Evolutionary conservation across 23 tunicate genomes (phyloP).

Genomic region (Clavelina lepadiformis): DNA sequence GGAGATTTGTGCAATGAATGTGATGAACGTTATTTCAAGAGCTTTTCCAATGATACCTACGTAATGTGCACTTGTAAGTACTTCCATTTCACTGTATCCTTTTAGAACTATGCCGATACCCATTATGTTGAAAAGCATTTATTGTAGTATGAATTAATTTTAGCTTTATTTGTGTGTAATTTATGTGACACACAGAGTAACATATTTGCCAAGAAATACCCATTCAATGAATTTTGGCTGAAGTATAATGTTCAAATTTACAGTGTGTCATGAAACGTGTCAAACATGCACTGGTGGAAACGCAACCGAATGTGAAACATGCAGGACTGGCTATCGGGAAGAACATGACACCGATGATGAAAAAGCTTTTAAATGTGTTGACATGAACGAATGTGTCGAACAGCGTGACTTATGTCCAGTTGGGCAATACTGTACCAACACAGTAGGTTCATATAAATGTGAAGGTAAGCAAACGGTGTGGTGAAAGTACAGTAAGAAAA

Average conservation of each 20-base stretch:
- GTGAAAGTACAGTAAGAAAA: no score
- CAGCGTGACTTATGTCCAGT: slow-evolving; percentile 71
- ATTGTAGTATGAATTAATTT: no score
- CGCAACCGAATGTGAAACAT: slow-evolving; percentile 73
- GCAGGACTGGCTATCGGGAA: slow-evolving; percentile 65
- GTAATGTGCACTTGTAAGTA: slow-evolving; percentile 77
- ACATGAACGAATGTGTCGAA: slow-evolving; percentile 91
- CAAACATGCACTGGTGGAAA: slow-evolving; percentile 76
- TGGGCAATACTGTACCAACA: slow-evolving; percentile 86
- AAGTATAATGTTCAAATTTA: no score
- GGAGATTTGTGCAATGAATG: slow-evolving; percentile 91
- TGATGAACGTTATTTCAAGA: slow-evolving; percentile 64
- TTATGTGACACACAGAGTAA: no score
- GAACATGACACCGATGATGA: slow-evolving; percentile 65
- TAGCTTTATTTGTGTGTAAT: no score
- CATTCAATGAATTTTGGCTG: no score
- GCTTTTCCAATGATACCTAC: slow-evolving; percentile 73
- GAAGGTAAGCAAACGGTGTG: slow-evolving; percentile 66
- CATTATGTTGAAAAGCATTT: no score
- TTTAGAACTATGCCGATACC: no score
- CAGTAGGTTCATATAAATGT: slow-evolving; percentile 87
- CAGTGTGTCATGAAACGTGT: slow-evolving; percentile 82
- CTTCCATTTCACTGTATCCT: no score
- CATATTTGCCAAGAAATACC: no score
- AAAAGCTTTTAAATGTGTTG: slow-evolving; percentile 44